These are phyloP conservation scores for Boulengerochromis microlepis DNA, from an alignment of 2,113 vertebrate species.

Conservation along the genomic window DNA sequence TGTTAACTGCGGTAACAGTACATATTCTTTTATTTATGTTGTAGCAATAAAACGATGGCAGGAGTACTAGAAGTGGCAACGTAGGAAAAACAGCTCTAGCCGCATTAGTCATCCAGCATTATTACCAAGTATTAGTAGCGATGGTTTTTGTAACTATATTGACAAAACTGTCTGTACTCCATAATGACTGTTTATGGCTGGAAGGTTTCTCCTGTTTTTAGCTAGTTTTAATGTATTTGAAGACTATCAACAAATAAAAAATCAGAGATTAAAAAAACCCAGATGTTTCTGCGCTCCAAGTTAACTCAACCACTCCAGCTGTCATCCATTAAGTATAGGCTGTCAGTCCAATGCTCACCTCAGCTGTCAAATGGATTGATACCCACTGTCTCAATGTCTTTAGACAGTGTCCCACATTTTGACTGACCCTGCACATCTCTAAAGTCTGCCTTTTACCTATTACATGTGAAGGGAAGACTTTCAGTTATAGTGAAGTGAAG, in stretches of 20 bases:
- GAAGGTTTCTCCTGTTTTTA: background rate
- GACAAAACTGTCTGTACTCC: background rate
- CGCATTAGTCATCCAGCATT: background rate
- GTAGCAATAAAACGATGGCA: background rate
- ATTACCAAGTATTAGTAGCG: background rate
- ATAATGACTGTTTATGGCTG: background rate
- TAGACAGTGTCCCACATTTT: background rate
- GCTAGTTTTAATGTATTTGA: background rate
- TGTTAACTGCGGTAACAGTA: background rate
- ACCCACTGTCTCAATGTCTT: background rate
- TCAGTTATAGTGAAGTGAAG: background rate
- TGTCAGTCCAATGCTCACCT: background rate
- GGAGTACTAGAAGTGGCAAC: background rate
- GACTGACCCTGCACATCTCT: background rate
- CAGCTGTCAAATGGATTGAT: background rate
- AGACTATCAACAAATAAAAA: accelerated
- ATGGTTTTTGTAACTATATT: background rate
- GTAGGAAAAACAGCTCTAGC: background rate
- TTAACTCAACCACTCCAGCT: background rate
- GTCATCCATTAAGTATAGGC: background rate
- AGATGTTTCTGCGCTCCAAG: background rate
- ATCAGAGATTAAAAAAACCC: background rate
- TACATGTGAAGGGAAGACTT: background rate
- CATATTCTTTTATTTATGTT: background rate
- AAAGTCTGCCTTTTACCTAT: background rate